These are phyloP conservation scores for Macheiramphus alcinus DNA, from an alignment of 2,113 vertebrate genomes.

Conservation along the genomic window DNA sequence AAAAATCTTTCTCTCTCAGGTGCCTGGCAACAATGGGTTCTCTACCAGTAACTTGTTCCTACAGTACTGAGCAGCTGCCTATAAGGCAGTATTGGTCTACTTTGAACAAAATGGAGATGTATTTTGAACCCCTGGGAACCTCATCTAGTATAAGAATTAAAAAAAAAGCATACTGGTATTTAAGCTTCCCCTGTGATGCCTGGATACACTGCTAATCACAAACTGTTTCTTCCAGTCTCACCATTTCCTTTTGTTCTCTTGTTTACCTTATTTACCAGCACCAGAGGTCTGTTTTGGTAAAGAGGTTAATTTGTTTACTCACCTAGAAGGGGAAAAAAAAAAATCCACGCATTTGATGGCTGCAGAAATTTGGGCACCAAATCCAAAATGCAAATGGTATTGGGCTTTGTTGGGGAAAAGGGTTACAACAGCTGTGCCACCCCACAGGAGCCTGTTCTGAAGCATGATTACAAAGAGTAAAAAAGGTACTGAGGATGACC, in stretches of 20 bases:
- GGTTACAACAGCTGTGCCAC: neutral
- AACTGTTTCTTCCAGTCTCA: neutral
- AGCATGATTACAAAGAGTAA: neutral
- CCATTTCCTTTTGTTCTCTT: neutral
- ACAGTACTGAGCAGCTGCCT: neutral
- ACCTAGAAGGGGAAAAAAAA: neutral
- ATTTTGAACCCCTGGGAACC: neutral
- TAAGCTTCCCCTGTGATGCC: neutral
- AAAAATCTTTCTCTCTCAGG: neutral
- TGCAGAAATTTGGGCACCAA: neutral
- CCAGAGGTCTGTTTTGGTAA: neutral
- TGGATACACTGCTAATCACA: neutral
- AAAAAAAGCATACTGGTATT: neutral
- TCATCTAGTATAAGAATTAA: neutral
- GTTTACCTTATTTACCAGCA: neutral
- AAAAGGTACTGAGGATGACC: neutral
- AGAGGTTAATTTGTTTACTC: neutral
- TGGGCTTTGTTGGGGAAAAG: neutral
- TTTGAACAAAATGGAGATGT: neutral
- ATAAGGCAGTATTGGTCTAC: neutral
- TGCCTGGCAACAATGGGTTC: neutral
- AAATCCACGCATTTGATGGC: neutral
- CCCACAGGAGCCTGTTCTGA: neutral
- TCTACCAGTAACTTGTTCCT: neutral
- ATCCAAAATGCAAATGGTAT: neutral